Base-by-base conservation (phyloP, 37 sponge, comb jelly and placozoan species). In the Diacarnus erythraeanus region DNA sequence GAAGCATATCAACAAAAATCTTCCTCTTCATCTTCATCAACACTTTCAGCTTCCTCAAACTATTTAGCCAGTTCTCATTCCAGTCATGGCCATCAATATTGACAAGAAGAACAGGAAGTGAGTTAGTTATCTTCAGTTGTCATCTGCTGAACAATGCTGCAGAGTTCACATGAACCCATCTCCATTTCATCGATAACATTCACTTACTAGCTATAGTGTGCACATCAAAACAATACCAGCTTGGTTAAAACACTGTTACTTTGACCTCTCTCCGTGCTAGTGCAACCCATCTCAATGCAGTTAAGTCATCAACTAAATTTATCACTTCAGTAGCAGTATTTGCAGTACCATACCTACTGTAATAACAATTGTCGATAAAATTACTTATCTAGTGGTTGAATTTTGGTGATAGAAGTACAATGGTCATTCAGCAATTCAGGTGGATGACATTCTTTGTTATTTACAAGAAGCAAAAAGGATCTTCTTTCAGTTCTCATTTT, bases 271-370 rank as follows among this genome's bases (percentile, higher is more conserved):
- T 57, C 93, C 93, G 84, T 63, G 83, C 93, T 56, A 76, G 57
- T 10, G 77, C 76, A 3, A 83, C 75, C 89, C 89, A 84, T 58
- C 86, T 59, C 30, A 89, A 33, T 42, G 83, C 89, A 56, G 42
- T 63, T n/a, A 93, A 71, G 4, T 88, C 74, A 76, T 70, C 77
- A 6, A 92, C 77, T 33, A 79, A 81, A 68, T 88, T 84, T 17
- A 71, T 43, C 34, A 91, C 57, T n/a, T 82, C 70, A 59, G 83
- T 51, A 8, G 80, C 77, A n/a, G 68, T 78, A 22, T 21, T 22
- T 22, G n/a, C 26, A n/a, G 60, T 68, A 15, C 89, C 86, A 47
- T 78, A 51, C 42, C 47, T 67, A 39, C 51, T 33, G 44, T 17
- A 51, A 78, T 36, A 70, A 20, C 31, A 26, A 87, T 82, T 20